Evolutionary conservation across 2,888 invertebrate genomes (phyloP).

Genomic region (Leuctra nigra): DNA sequence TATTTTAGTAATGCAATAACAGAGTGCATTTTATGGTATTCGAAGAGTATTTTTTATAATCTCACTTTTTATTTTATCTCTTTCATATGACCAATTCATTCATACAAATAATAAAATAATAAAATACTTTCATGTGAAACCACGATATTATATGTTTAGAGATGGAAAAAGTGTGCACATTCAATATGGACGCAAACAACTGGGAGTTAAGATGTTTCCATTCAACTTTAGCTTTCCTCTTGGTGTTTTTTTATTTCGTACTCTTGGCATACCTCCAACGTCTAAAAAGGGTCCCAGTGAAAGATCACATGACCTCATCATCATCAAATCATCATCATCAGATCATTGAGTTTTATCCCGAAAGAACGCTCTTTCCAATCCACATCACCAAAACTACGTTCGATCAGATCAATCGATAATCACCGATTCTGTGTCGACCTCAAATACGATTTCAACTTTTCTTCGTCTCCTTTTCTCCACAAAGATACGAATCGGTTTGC

Average conservation of each 20-base stretch:
- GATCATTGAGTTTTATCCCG: slow-evolving; percentile 1
- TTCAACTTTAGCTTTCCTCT: background rate
- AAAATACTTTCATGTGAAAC: no score
- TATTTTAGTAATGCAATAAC: no score
- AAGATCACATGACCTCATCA: slow-evolving; percentile 13
- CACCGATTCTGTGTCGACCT: slow-evolving; percentile 4
- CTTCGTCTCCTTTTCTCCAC: background rate
- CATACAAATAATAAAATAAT: no score
- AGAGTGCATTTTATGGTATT: no score
- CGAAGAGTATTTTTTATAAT: no score
- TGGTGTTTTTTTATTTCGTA: slow-evolving; percentile 7
- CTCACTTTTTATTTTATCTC: no score
- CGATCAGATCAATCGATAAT: slow-evolving; percentile 11
- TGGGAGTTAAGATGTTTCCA: background rate
- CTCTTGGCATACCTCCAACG: slow-evolving; percentile 7
- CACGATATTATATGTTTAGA: no score
- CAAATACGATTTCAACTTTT: slow-evolving; percentile 13
- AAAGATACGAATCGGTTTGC: no score
- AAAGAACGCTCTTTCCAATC: background rate
- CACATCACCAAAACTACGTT: slow-evolving; percentile 11
- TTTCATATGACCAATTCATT: no score
- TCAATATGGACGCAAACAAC: no score
- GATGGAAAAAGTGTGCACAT: no score
- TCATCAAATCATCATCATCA: slow-evolving; percentile 17
- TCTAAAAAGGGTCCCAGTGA: background rate